Evolutionary conservation across 2,113 vertebrate species (phyloP).

Genomic region (Balaenoptera acutorostrata): DNA sequence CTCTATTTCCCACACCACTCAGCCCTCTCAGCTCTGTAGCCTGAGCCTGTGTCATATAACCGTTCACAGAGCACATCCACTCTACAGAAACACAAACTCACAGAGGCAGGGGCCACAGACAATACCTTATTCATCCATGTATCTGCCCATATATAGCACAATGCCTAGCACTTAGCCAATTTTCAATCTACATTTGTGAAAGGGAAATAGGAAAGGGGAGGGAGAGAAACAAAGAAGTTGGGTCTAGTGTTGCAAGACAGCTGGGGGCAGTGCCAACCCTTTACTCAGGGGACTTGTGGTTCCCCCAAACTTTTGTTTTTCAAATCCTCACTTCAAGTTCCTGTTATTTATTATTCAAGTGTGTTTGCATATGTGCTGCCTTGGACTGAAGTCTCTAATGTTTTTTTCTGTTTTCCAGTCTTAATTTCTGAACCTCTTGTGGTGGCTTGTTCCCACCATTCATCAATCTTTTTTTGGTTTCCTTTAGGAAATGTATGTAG

Average conservation of each 20-base stretch:
- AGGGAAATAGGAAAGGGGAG: neutral
- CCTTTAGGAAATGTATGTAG: conserved; percentile 61
- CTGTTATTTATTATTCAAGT: neutral
- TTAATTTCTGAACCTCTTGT: conserved; percentile 65
- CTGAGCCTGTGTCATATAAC: neutral
- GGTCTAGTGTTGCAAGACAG: fast-evolving
- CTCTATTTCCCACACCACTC: neutral
- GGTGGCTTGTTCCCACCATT: conserved; percentile 38
- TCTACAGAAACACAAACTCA: fast-evolving
- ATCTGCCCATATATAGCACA: neutral
- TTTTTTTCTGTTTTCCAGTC: conserved; percentile 43
- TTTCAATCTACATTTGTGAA: neutral
- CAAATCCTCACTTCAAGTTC: neutral
- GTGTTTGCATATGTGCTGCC: neutral
- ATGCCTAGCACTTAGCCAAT: neutral
- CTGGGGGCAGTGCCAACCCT: too few species aligned
- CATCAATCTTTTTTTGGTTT: conserved; percentile 58
- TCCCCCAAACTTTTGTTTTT: neutral
- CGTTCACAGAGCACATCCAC: fast-evolving
- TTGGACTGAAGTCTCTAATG: neutral
- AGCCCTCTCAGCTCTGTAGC: neutral
- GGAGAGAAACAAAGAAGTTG: neutral
- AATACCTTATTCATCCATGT: neutral
- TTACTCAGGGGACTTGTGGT: neutral
- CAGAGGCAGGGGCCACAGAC: too few species aligned